Conservation (phyloP, 2,888 invertebrate genomes). For the Cacoxenus indagator region DNA sequence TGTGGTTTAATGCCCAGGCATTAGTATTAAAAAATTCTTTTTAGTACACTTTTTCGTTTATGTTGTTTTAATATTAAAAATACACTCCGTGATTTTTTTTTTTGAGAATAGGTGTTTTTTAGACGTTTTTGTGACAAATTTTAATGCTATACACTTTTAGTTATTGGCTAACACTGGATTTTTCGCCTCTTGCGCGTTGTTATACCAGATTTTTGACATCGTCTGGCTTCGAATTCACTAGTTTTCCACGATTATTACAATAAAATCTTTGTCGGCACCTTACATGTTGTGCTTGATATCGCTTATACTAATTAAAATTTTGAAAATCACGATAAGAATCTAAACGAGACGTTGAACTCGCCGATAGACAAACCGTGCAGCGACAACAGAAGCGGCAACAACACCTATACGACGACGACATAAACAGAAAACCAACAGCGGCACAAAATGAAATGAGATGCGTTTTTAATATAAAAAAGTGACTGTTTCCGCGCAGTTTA, state of each 20-base stretch:
- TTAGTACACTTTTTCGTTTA: too few relatives aligned
- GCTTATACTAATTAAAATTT: background rate
- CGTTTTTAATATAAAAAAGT: slow-evolving; percentile 6
- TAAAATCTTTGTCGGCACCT: background rate
- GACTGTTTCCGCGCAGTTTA: slow-evolving; percentile 5
- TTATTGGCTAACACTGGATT: background rate
- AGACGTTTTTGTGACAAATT: background rate
- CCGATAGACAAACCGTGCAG: background rate
- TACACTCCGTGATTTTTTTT: too few relatives aligned
- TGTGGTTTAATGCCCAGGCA: too few relatives aligned
- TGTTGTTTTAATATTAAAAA: too few relatives aligned
- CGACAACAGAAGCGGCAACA: background rate
- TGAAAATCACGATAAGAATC: background rate
- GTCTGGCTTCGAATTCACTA: slow-evolving; percentile 20
- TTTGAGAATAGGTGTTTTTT: background rate
- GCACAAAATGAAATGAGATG: slow-evolving; percentile 19
- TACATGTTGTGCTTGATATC: background rate
- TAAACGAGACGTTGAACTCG: background rate
- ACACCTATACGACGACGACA: slow-evolving; percentile 25
- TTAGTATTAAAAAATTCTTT: too few relatives aligned
- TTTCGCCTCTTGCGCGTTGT: slow-evolving; percentile 39
- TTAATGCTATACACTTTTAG: background rate
- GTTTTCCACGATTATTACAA: slow-evolving; percentile 27
- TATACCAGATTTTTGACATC: slow-evolving; percentile 46
- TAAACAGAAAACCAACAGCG: slow-evolving; percentile 12